Percentiles rank a stretch among this genome's conserved stretches.
Evolutionary conservation across 1,140 invertebrate genomes (phyloP).

Genomic region (Trachymyrmex septentrionalis): DNA sequence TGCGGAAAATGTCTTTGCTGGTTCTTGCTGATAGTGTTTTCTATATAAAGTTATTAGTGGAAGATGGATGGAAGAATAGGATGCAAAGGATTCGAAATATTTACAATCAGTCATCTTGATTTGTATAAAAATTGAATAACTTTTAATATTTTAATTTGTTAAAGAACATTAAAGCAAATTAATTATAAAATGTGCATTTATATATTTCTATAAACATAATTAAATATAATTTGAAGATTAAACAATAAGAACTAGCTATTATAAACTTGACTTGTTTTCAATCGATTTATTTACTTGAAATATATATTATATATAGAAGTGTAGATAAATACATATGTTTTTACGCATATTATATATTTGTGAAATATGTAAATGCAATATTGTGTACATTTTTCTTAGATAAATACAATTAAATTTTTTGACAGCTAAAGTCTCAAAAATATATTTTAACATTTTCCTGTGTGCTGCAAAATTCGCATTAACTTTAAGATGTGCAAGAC

Average conservation of each 20-base stretch:
- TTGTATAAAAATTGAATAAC: not conserved
- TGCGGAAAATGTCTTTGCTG: slow-evolving; percentile 38
- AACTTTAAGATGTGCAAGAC: not conserved
- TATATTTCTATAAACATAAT: not conserved
- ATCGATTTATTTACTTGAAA: too few species aligned
- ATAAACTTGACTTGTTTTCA: too few species aligned
- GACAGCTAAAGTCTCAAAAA: not conserved
- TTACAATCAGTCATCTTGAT: not conserved
- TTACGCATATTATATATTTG: not conserved
- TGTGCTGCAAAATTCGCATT: not conserved
- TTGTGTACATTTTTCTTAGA: not conserved
- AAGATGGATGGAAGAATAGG: not conserved
- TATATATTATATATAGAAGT: too few species aligned
- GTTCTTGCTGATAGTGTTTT: slow-evolving; percentile 31
- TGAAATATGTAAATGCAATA: too few species aligned
- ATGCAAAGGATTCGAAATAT: not conserved
- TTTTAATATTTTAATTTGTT: not conserved
- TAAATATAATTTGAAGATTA: not conserved
- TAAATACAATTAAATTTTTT: not conserved
- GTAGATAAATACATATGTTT: too few species aligned
- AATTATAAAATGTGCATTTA: not conserved
- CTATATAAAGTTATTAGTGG: not conserved
- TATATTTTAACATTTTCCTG: not conserved
- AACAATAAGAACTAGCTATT: too few species aligned
- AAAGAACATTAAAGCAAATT: not conserved